Evolutionary conservation across 2,797 vertebrate species (phyloP).

Genomic region (Prunella strophiata): DNA sequence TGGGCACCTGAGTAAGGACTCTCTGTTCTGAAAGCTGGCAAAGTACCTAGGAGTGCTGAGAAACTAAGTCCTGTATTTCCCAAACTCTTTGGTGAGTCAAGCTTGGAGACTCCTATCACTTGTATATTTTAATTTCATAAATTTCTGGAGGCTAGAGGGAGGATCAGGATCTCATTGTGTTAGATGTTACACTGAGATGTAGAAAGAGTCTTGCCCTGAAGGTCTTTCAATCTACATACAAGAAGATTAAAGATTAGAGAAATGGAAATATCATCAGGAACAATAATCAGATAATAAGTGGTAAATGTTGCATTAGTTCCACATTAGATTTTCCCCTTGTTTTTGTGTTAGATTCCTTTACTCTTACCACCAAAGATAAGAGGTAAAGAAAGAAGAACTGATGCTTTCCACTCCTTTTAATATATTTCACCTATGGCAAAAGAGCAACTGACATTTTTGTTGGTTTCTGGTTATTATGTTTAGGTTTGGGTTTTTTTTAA

Average conservation of each 20-base stretch:
- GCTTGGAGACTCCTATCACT: not conserved
- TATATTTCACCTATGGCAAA: not conserved
- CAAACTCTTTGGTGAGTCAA: not conserved
- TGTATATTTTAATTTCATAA: conserved; percentile 22
- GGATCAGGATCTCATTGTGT: not conserved
- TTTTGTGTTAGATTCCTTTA: conserved; percentile 18
- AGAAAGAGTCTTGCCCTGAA: conserved; percentile 17
- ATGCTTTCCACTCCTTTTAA: not conserved
- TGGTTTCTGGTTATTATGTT: not conserved
- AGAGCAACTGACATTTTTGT: not conserved
- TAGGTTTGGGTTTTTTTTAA: not conserved
- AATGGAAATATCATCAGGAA: not conserved
- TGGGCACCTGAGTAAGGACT: not conserved
- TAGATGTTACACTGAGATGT: not conserved
- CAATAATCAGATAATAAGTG: conserved; percentile 56
- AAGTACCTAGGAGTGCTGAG: not conserved
- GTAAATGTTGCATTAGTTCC: conserved; percentile 61
- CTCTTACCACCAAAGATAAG: not conserved
- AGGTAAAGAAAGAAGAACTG: not conserved
- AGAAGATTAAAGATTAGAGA: conserved; percentile 50
- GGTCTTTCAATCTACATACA: conserved; percentile 39
- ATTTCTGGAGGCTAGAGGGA: not conserved
- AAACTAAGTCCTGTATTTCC: not conserved
- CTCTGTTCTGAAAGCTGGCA: not conserved
- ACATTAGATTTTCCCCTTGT: not conserved